Conservation (phyloP, 2,888 invertebrate species). For the Thecophora atra region DNA sequence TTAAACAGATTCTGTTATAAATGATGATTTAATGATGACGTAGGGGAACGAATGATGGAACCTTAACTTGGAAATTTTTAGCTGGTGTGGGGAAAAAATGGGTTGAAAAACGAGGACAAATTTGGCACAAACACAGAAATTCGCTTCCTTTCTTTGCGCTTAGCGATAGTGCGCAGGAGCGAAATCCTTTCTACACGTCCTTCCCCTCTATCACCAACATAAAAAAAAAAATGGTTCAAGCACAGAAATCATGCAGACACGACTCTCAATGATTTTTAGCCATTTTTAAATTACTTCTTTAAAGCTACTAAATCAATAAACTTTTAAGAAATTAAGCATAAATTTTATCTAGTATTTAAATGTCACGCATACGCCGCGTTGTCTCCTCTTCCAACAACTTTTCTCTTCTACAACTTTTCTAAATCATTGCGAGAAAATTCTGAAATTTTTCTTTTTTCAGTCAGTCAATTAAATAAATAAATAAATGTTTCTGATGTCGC, state of each 20-base stretch:
- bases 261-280: constrained; percentile 24
- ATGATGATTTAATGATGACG: too few relatives aligned
- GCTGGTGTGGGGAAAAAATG: neutral
- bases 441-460: constrained; percentile 25
- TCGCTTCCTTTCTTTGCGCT: neutral
- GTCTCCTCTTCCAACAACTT: neutral
- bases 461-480: constrained; percentile 38
- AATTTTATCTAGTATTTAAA: constrained; percentile 8
- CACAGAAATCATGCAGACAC: constrained; percentile 1
- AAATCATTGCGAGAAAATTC: neutral
- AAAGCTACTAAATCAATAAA: constrained; percentile 20
- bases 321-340: neutral
- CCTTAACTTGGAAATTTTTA: neutral
- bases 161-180: neutral
- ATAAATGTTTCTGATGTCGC: neutral
- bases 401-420: neutral
- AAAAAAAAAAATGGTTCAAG: constrained; percentile 5
- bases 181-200: neutral
- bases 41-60: too few relatives aligned
- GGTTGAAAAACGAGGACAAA: constrained; percentile 19
- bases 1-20: too few relatives aligned
- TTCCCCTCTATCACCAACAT: neutral
- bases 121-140: constrained; percentile 26
- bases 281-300: constrained; percentile 11
- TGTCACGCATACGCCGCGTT: constrained; percentile 35